phyloP scores from a whole-genome alignment of 2,888 invertebrate genomes.

The Agriopis leucophaearia region DNA sequence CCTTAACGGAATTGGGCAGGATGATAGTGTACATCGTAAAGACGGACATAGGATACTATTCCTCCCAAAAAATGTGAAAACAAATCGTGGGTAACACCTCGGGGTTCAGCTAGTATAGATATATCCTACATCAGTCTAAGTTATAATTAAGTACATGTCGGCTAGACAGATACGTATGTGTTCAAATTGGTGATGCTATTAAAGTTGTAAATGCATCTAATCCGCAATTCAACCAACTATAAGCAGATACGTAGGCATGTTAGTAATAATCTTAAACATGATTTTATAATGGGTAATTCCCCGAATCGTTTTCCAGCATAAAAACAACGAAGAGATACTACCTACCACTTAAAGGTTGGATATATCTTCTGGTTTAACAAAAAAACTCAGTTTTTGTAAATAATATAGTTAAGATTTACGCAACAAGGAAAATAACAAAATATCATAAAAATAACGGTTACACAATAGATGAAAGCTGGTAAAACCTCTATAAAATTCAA shows the following conservation, averaged over 20 bases:
- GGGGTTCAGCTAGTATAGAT: too few species aligned
- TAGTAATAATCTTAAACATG: conserved; percentile 7
- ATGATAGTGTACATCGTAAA: too few species aligned
- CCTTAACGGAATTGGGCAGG: too few species aligned
- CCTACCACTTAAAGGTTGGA: neutral
- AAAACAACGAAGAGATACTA: neutral
- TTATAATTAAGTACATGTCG: neutral
- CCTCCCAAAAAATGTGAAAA: too few species aligned
- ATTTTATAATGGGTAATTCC: conserved; percentile 10
- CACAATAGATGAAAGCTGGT: conserved; percentile 10
- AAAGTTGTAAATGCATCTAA: conserved; percentile 8
- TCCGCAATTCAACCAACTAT: neutral
- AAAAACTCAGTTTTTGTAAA: neutral
- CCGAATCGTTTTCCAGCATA: neutral
- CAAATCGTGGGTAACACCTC: too few species aligned
- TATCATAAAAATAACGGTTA: conserved; percentile 1
- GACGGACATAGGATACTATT: too few species aligned
- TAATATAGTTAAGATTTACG: neutral
- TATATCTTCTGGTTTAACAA: neutral
- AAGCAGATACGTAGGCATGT: too few species aligned
- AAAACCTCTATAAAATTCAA: neutral
- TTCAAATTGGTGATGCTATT: conserved; percentile 13
- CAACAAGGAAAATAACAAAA: neutral
- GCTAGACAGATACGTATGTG: neutral
- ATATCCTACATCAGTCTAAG: neutral